Base-by-base conservation (phyloP, 2,888 invertebrate species). In the Ichneumon xanthorius region DNA sequence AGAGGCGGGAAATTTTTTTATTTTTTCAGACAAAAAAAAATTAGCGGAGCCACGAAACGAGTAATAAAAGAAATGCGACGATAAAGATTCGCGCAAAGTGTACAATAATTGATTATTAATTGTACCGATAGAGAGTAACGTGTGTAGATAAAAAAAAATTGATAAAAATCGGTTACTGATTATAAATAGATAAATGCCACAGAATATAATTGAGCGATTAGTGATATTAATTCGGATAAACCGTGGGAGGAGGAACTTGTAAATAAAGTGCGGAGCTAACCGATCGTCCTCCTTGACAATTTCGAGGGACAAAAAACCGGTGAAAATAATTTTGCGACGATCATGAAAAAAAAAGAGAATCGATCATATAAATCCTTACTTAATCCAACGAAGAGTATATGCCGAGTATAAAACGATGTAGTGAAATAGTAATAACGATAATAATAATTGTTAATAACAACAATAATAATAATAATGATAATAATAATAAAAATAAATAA, bases 341-440 rank as follows among this genome's bases (percentile, higher is more conserved):
- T 37, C 37, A 9, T 37, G 67, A 22, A n/a, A 53, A 63, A 80
- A 53, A 53, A 77, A 7, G 48, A 30, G 45, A 37, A 37, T 37
- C 14, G 67, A 7, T 55, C 19, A 45, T 37, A 80, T 33, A 61
- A 67, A 77, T 78, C 77, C 61, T 26, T 75, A 79, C 45, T 40
- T 82, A 82, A 68, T 50, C 37, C 77, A 81, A 76, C 63, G 70
- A 63, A 61, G 58, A 77, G 80, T 72, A 81, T 76, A 78, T 30
- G 67, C 67, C 63, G 73, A 73, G 73, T 77, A 77, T 72, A 77
- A 84, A 80, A 37, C 55, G 65, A 84, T 33, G 26, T 53, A 76
- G 45, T 67, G 48, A 65, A 55, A 82, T 82, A 73, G 50, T 82
- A 73, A 75, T 85, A 81, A 65, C 50, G 63, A 61, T 53, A 19